A percentile compares a stretch with the other conserved stretches of the same genome.
phyloP scores from a whole-genome alignment of 2,888 invertebrate species.

The Acanthosoma haemorrhoidale region DNA sequence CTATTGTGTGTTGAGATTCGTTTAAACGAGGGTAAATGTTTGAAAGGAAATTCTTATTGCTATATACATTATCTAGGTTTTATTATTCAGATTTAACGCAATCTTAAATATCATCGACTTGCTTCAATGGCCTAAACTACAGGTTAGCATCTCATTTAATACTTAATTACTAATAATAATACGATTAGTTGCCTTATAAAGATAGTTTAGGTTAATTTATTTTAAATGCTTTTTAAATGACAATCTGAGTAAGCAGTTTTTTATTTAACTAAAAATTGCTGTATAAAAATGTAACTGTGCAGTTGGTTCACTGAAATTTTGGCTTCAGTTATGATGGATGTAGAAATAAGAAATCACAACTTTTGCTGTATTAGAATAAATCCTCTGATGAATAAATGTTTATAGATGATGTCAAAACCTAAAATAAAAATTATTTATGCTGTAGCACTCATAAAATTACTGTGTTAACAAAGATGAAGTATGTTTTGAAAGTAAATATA shows the following conservation, averaged over 20 bases:
- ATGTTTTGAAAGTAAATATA: neutral
- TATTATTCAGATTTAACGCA: conserved; percentile 1
- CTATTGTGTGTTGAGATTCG: neutral
- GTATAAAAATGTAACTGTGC: neutral
- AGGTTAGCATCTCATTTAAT: neutral
- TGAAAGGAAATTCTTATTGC: conserved; percentile 13
- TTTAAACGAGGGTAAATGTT: conserved; percentile 10
- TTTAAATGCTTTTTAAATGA: neutral
- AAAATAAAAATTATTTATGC: too few species aligned
- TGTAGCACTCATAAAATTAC: too few species aligned
- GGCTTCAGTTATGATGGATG: neutral
- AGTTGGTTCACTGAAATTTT: neutral
- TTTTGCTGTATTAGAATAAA: neutral
- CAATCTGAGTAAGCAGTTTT: neutral
- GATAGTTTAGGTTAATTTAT: neutral
- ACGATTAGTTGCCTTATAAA: conserved; percentile 4
- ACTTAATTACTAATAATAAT: neutral
- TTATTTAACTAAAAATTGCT: neutral
- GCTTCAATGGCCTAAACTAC: conserved; percentile 5
- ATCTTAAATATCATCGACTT: conserved; percentile 1
- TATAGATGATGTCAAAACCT: too few species aligned
- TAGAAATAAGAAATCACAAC: neutral
- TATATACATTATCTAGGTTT: neutral
- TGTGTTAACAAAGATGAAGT: neutral
- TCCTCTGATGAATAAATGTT: too few species aligned